Base-by-base conservation (phyloP, 1,140 invertebrate species). In the Hycleus cichorii region DNA sequence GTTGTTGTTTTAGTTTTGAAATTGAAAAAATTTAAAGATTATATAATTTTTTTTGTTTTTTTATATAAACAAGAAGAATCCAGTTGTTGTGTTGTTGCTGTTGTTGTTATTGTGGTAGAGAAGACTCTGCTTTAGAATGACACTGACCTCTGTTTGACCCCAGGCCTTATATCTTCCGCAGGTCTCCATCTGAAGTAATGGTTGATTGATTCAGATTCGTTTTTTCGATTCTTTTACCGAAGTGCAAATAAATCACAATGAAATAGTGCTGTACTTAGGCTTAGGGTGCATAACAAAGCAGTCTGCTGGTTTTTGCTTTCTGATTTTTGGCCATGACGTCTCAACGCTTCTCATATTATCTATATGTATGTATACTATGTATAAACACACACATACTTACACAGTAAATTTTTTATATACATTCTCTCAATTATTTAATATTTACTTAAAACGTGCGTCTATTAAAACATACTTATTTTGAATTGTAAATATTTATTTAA, bases 231-330 rank as follows among this genome's bases (percentile, higher is more conserved):
- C 70, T 69, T 68, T 68, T 71, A 68, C 66, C 69, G 65, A 68
- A 73, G 71, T 73, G 71, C 71, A 66, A 64, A 73, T 73, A 73
- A 73, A 73, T 73, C 71, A 73, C 69, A 71, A 73, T 73, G 71
- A 73, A 73, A 73, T 73, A 73, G 66, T 72, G 70, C 62, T 57
- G 42, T 58, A 59, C 57, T 63, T 61, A 60, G 59, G 56, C 57
- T 57, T 58, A 60, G 71, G 71, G 71, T 73, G 71, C 71, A 73
- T 73, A 73, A 73, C 71, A 72, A 73, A 73, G 70, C 64, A 71
- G 71, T 47, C 62, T 53, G 32, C 47, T 57, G 44, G 52, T 65
- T 70, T 70, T 70, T 69, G 57, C 46, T 63, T 66, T 63, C 64
- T 61, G 69, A 71, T 71, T 69, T 71, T 66, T 64, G 60, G 39